These are phyloP conservation scores for Pseudopipra pipra DNA, from an alignment of 2,113 vertebrate species.

Conservation along the genomic window DNA sequence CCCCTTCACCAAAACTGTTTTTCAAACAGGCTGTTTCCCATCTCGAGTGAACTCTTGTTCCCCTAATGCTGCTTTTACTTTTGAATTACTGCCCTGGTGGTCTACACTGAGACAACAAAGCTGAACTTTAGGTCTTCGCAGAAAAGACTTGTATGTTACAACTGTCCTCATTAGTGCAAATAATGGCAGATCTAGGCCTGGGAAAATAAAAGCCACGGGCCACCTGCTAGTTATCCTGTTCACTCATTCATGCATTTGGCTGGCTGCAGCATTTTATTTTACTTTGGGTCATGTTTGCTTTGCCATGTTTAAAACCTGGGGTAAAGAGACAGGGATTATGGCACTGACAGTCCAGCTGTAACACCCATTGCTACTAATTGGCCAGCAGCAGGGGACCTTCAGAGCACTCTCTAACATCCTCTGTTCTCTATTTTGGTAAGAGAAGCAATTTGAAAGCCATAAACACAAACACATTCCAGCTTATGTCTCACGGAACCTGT, in stretches of 20 bases:
- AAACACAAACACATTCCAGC: neutral
- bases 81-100: conserved; percentile 54
- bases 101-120: conserved; percentile 32
- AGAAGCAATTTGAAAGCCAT: neutral
- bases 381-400: conserved; percentile 23
- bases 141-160: conserved; percentile 21
- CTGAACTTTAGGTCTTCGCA: conserved; percentile 13
- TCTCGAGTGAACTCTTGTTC: conserved; percentile 21
- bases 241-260: conserved; percentile 57
- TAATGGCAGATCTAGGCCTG: conserved; percentile 39
- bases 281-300: conserved; percentile 51
- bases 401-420: neutral
- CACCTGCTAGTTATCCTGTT: conserved; percentile 64
- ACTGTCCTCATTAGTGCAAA: conserved; percentile 62
- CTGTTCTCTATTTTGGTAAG: neutral
- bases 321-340: conserved; percentile 11
- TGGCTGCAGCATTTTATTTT: conserved; percentile 38
- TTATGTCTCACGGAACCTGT: neutral
- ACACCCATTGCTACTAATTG: conserved; percentile 26
- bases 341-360: neutral
- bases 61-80: conserved; percentile 21
- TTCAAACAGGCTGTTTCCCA: neutral
- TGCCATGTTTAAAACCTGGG: conserved; percentile 25
- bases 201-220: conserved; percentile 45
- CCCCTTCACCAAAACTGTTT: neutral